Conservation (phyloP, 2,113 vertebrate genomes). For the Cheirogaleus medius region DNA sequence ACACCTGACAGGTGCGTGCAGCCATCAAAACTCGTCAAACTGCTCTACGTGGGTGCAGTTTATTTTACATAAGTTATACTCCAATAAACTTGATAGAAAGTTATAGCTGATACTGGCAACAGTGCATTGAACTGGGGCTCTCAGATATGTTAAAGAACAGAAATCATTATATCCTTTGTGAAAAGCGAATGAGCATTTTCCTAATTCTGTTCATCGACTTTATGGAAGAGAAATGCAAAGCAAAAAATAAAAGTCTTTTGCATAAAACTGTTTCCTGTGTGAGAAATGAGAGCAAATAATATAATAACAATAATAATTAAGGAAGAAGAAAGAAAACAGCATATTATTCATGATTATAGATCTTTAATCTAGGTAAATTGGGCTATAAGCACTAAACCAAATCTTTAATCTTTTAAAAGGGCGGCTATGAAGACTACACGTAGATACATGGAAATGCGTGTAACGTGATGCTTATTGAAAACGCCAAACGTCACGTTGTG, state of each 20-base stretch:
- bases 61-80: too few species aligned
- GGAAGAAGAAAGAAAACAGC: background rate
- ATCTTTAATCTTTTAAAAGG: rapidly evolving
- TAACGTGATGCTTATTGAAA: rapidly evolving
- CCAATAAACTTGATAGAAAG: background rate
- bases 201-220: background rate
- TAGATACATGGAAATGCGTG: rapidly evolving
- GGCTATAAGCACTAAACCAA: background rate
- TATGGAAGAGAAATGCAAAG: background rate
- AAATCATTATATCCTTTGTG: background rate
- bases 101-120: background rate
- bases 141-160: rapidly evolving
- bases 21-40: background rate
- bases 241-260: background rate
- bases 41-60: rapidly evolving
- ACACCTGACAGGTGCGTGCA: rapidly evolving
- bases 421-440: rapidly evolving
- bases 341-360: background rate
- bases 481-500: background rate
- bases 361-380: background rate
- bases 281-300: background rate
- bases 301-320: too few species aligned
- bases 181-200: background rate
- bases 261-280: too few species aligned
- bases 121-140: rapidly evolving